Evolutionary conservation across 2,113 vertebrate species (phyloP).

Genomic region (Apodemus speciosus): DNA sequence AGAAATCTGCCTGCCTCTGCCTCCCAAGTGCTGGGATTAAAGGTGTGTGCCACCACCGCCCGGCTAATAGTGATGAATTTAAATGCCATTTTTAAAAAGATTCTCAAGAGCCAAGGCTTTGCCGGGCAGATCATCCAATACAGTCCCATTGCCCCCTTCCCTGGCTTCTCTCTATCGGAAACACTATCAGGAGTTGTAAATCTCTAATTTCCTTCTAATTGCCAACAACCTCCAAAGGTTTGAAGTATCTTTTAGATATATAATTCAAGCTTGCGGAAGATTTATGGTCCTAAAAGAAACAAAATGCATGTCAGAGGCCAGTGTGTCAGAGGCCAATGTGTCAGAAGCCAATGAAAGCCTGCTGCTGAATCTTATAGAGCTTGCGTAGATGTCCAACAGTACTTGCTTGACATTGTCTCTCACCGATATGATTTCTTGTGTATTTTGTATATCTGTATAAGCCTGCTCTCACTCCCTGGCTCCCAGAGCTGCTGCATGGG

Average conservation of each 20-base stretch:
- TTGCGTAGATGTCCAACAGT: background rate
- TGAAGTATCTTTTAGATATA: conserved; percentile 43
- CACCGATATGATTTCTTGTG: background rate
- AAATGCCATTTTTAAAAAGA: conserved; percentile 7
- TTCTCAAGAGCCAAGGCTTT: conserved; percentile 29
- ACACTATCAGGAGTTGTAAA: conserved; percentile 53
- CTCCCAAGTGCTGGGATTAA: too few relatives aligned
- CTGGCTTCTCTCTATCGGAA: conserved; percentile 55
- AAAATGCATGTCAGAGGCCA: conserved; percentile 25
- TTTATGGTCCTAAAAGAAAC: conserved; percentile 35
- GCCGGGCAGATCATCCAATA: conserved; percentile 15
- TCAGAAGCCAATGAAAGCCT: conserved; percentile 39
- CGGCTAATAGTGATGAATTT: conserved; percentile 38
- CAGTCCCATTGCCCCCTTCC: background rate
- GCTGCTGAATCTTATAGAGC: background rate
- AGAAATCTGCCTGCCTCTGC: too few relatives aligned
- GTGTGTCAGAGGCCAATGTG: background rate
- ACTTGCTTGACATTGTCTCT: conserved; percentile 21
- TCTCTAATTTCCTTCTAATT: conserved; percentile 62
- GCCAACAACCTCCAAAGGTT: background rate
- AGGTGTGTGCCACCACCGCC: too few relatives aligned
- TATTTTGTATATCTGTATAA: background rate
- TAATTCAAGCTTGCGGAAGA: conserved; percentile 15
- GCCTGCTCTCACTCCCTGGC: conserved; percentile 34
- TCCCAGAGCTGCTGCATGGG: background rate